Conservation (phyloP, 2,888 invertebrate genomes). For the Priocnemis perturbator region DNA sequence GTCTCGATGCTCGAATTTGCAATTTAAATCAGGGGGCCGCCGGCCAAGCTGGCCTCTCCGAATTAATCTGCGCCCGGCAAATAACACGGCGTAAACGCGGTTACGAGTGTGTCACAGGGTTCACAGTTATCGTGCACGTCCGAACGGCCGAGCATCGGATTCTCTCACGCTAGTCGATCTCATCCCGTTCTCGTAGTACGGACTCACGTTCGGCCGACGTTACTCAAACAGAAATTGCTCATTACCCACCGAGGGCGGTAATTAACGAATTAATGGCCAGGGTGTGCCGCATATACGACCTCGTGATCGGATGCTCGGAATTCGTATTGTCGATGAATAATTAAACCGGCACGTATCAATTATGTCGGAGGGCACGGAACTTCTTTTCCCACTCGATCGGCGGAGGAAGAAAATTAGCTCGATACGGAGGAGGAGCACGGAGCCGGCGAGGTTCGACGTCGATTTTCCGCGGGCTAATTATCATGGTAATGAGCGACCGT, state of each 20-base stretch:
- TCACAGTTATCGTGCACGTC: too few species aligned
- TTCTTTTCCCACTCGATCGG: background rate
- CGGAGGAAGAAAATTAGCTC: background rate
- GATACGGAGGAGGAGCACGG: conserved; percentile 10
- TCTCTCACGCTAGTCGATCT: too few species aligned
- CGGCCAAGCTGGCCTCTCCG: too few species aligned
- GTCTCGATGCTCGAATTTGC: too few species aligned
- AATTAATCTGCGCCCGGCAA: too few species aligned
- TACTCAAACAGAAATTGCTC: conserved; percentile 15
- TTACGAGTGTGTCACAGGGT: too few species aligned
- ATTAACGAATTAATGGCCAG: conserved; percentile 30
- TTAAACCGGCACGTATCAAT: conserved; percentile 24
- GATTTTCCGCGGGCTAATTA: conserved; percentile 51
- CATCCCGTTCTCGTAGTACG: too few species aligned
- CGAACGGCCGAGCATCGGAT: too few species aligned
- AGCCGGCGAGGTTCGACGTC: conserved; percentile 3
- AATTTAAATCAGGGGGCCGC: too few species aligned
- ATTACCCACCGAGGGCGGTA: conserved; percentile 11
- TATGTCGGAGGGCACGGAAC: conserved; percentile 10
- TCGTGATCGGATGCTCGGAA: background rate
- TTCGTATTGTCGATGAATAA: conserved; percentile 14
- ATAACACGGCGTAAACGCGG: too few species aligned
- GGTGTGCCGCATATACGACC: conserved; percentile 20
- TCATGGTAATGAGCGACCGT: conserved; percentile 50
- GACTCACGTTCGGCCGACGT: background rate